These are phyloP conservation scores for Formicarius rufipectus DNA, from an alignment of 2,113 vertebrate genomes.

Conservation along the genomic window DNA sequence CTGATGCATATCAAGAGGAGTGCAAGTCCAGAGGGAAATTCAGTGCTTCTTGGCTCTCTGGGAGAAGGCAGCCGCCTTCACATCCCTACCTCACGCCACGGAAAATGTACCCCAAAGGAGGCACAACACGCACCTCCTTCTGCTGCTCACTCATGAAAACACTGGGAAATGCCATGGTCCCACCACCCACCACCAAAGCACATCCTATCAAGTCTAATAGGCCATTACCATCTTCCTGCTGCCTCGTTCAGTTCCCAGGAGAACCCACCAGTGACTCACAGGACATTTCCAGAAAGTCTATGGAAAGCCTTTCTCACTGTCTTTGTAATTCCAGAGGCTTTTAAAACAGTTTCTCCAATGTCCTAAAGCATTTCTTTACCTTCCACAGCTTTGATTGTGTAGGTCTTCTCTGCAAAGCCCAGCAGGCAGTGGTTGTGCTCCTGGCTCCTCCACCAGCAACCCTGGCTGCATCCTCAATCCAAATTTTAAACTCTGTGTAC, in stretches of 20 bases:
- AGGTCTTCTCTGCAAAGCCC: background rate
- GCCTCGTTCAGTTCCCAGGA: background rate
- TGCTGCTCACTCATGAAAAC: background rate
- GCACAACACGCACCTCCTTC: background rate
- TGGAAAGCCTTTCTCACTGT: background rate
- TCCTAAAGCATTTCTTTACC: background rate
- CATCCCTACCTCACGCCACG: background rate
- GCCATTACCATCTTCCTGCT: background rate
- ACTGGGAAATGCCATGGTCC: background rate
- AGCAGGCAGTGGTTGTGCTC: background rate
- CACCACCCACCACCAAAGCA: background rate
- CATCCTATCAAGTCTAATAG: background rate
- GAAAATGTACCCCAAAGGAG: background rate
- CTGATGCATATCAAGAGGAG: background rate
- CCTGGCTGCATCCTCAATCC: background rate
- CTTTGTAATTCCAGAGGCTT: slow-evolving; percentile 15
- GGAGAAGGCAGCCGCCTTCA: background rate
- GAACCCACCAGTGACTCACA: background rate
- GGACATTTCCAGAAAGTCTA: background rate
- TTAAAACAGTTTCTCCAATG: background rate
- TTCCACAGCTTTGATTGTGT: background rate
- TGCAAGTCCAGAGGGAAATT: background rate
- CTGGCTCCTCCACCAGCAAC: background rate
- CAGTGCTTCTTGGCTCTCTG: background rate
- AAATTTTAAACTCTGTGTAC: background rate